Conservation (phyloP, 1,140 invertebrate species). For the Lethocerus indicus region DNA sequence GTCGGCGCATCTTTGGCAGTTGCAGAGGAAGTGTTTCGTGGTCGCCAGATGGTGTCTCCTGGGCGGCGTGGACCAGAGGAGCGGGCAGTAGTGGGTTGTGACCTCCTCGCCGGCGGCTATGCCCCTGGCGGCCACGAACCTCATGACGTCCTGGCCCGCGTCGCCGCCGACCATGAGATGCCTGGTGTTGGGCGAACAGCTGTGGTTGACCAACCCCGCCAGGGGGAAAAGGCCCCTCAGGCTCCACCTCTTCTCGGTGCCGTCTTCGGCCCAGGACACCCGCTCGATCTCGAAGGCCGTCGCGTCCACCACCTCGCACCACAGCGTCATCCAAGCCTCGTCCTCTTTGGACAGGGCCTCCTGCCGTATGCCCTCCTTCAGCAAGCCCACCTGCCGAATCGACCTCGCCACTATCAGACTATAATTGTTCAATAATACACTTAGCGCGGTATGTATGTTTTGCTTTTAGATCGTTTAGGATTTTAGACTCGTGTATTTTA, state of each 20-base stretch:
- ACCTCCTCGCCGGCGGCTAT: constrained; percentile 49
- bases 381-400: too few species aligned
- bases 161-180: constrained; percentile 40
- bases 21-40: constrained; percentile 59
- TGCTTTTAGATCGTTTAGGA: too few species aligned
- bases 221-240: constrained; percentile 53
- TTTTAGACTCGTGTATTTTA: too few species aligned
- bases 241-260: constrained; percentile 22
- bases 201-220: constrained; percentile 54
- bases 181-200: constrained; percentile 53
- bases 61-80: constrained; percentile 51
- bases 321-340: constrained; percentile 37
- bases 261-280: not conserved
- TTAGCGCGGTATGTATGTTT: too few species aligned
- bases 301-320: constrained; percentile 46
- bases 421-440: too few species aligned
- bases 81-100: constrained; percentile 49
- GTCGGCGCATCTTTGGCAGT: constrained; percentile 50
- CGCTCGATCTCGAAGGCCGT: constrained; percentile 51
- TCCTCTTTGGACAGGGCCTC: constrained; percentile 37
- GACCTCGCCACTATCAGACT: too few species aligned
- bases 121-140: constrained; percentile 37
- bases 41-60: constrained; percentile 41
- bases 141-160: constrained; percentile 33
- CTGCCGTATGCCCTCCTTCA: too few species aligned